Base-by-base conservation (phyloP, 1,140 invertebrate genomes). In the Drosophila ercepeae region DNA sequence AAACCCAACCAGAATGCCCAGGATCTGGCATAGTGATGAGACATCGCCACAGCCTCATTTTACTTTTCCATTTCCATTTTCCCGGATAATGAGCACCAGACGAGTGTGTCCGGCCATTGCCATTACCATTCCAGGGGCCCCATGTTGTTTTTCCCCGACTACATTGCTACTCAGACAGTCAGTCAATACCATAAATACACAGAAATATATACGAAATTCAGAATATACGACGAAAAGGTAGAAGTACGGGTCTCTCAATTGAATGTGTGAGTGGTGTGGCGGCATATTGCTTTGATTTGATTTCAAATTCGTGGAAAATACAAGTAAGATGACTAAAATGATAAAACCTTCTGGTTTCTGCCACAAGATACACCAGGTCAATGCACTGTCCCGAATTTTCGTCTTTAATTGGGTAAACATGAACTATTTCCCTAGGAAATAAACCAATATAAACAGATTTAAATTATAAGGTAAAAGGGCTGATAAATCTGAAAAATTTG, bases 141-240 rank as follows among this genome's bases (percentile, higher is more conserved):
- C 46, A 45, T 64, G 57, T 34, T 25, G 41, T 51, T 23, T 9
- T 8, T 45, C 32, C 36, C 34, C 34, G 7, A 50, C 32, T 49
- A 67, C n/a, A 16, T 6, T 16, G 39, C 60, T 34, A 58, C 74
- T 72, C 82, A 86, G 81, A 88, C 81, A 81, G 63, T 76, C 59
- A 74, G 73, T 88, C 81, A 86, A 86, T 74, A 84, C 23, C 72
- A 55, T 57, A 63, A 74, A 23, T 25, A 60, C 63, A 27, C 11
- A 36, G 27, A 65, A 27, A 34, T 36, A 44, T 19, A 67, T 23
- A 34, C 13, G 27, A 44, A 34, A 36, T 16, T 52, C 53, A 57
- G 39, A 19, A 36, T 50, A 59, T 48, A 19, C 34, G 39, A 45
- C 32, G 59, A 65, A 72, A 64, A 81, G 59, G 59, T 76, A 53